phyloP scores from a whole-genome alignment of 2,797 vertebrate genomes.

The Psittacula echo region DNA sequence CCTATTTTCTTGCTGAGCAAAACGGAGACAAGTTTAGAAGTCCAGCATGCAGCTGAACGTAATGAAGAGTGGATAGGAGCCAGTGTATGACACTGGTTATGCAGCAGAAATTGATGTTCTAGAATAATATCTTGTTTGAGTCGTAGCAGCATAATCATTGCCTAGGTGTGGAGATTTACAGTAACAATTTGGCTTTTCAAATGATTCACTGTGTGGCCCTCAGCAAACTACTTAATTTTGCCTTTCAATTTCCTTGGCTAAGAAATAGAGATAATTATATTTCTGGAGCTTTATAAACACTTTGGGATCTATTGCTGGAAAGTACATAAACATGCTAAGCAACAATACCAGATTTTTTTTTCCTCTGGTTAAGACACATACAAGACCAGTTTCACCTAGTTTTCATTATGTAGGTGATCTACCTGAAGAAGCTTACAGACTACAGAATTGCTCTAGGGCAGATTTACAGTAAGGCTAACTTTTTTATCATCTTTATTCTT shows the following conservation, averaged over 20 bases:
- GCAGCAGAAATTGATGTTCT: constrained; percentile 46
- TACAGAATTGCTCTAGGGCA: background rate
- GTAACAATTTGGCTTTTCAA: constrained; percentile 43
- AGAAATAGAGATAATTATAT: constrained; percentile 55
- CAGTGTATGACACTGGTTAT: background rate
- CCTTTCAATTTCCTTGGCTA: constrained; percentile 46
- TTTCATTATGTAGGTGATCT: background rate
- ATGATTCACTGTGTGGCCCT: constrained; percentile 57
- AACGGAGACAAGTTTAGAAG: background rate
- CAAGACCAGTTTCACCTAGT: background rate
- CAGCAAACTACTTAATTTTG: constrained; percentile 52
- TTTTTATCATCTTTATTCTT: background rate
- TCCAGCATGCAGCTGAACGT: background rate
- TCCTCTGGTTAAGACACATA: background rate
- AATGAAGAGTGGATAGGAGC: background rate
- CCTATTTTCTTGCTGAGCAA: background rate
- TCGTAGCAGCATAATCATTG: constrained; percentile 36
- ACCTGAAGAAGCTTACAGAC: background rate
- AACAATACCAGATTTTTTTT: background rate
- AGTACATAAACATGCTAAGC: background rate
- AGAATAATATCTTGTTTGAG: constrained; percentile 50
- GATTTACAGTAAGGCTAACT: background rate
- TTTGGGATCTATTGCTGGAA: constrained; percentile 41
- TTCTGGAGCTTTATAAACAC: constrained; percentile 55
- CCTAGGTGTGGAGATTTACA: constrained; percentile 64